phyloP scores from a whole-genome alignment of 2,797 vertebrate species.

The Poeciliopsis gracilis region DNA sequence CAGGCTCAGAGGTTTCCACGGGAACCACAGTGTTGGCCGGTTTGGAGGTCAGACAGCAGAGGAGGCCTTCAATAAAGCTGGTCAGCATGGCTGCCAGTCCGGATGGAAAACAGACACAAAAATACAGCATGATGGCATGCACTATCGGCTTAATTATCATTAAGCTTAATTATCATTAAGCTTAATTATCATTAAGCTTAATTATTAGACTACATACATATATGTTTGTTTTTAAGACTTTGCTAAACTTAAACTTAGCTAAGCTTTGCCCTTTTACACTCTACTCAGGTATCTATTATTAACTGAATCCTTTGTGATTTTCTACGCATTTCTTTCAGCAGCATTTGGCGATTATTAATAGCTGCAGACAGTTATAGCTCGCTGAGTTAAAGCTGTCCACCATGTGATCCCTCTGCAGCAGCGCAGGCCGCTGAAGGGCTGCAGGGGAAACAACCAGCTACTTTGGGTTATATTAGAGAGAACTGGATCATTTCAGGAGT shows the following conservation, averaged over 20 bases:
- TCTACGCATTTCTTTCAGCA: conserved; percentile 38
- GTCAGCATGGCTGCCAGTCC: conserved; percentile 87
- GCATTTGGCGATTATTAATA: conserved; percentile 71
- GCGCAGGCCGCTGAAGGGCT: background rate
- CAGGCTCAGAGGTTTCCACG: conserved; percentile 84
- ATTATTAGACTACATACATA: background rate
- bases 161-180: background rate
- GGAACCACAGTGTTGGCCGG: conserved; percentile 88
- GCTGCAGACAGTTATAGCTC: conserved; percentile 58
- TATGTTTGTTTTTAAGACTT: background rate
- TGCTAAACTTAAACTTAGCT: conserved; percentile 1
- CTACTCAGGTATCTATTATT: conserved; percentile 25
- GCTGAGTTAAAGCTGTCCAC: conserved; percentile 62
- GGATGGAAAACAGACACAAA: conserved; percentile 16
- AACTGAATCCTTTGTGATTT: conserved; percentile 38
- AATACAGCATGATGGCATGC: background rate
- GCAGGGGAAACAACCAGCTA: background rate
- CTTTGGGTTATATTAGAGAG: background rate
- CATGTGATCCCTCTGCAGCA: conserved; percentile 53
- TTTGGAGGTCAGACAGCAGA: conserved; percentile 92
- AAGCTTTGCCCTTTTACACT: conserved; percentile 34
- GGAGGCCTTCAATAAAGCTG: conserved; percentile 87
- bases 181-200: background rate
- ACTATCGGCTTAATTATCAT: background rate
- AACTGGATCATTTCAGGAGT: background rate